Conservation (phyloP, 2,113 vertebrate genomes). For the Alaudala cheleensis region DNA sequence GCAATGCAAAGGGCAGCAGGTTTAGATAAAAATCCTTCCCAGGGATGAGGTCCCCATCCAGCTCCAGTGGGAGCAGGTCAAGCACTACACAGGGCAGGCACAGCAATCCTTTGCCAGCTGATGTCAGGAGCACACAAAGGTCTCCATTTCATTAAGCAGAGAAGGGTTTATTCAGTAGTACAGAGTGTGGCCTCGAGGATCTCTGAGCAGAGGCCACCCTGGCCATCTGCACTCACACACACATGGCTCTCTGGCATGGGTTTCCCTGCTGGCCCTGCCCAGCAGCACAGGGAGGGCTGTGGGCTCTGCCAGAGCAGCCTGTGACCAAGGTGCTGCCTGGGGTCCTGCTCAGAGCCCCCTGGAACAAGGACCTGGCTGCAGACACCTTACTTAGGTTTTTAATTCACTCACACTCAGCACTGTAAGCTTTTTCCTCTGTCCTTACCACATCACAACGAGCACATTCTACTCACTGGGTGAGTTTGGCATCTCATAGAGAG, state of each 20-base stretch:
- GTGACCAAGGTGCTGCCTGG: background rate
- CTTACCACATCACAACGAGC: rapidly evolving
- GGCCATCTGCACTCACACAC: background rate
- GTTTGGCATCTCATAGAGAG: rapidly evolving
- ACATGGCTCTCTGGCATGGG: background rate
- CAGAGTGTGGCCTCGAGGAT: background rate
- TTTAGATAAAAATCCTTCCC: background rate
- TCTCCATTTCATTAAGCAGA: background rate
- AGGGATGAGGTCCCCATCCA: background rate
- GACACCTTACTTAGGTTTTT: background rate
- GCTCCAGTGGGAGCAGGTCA: background rate
- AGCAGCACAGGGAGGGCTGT: background rate
- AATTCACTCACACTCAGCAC: background rate
- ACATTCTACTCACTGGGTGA: rapidly evolving
- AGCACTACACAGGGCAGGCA: background rate
- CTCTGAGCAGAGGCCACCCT: background rate
- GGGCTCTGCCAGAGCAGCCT: background rate
- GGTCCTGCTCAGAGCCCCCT: background rate
- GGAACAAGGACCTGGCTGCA: background rate
- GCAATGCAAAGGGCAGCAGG: background rate
- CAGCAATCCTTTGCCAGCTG: background rate
- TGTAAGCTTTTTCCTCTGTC: background rate
- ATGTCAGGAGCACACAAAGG: background rate
- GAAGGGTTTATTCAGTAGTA: background rate
- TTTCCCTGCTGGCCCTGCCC: background rate